These are phyloP conservation scores for Typhlomys cinereus DNA, from an alignment of 2,113 vertebrate genomes.

Conservation along the genomic window DNA sequence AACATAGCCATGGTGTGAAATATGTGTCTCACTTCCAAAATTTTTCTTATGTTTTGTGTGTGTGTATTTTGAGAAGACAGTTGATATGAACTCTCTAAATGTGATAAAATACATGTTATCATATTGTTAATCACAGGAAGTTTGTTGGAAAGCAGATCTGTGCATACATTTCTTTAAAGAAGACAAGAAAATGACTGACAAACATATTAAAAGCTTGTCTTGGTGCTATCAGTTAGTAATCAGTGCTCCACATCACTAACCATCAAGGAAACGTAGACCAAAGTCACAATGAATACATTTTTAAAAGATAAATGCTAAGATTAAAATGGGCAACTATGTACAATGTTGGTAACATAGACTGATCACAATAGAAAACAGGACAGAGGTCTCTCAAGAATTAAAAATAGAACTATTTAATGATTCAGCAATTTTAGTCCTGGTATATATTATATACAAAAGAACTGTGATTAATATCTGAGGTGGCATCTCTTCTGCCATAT, in stretches of 20 bases:
- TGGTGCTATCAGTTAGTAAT: no score
- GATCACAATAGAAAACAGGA: neutral
- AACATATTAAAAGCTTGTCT: neutral
- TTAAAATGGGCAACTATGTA: neutral
- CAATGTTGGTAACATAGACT: neutral
- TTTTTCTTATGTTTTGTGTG: neutral
- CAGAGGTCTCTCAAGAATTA: neutral
- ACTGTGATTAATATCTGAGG: neutral
- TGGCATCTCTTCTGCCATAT: neutral
- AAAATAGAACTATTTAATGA: neutral
- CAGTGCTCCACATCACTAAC: neutral
- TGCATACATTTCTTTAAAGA: neutral
- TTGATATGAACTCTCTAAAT: neutral
- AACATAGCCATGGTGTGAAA: neutral
- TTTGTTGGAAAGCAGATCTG: neutral
- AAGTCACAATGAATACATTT: neutral
- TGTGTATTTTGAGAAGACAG: neutral
- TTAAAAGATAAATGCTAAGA: neutral
- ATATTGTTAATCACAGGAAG: neutral
- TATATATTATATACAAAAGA: neutral
- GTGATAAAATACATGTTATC: neutral
- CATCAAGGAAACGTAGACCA: neutral
- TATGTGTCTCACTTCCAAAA: neutral
- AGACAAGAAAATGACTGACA: neutral
- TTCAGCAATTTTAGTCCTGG: neutral